Percentiles rank a stretch among this genome's conserved stretches.
phyloP scores from a whole-genome alignment of 2,113 vertebrate genomes.

The Dinomys branickii region DNA sequence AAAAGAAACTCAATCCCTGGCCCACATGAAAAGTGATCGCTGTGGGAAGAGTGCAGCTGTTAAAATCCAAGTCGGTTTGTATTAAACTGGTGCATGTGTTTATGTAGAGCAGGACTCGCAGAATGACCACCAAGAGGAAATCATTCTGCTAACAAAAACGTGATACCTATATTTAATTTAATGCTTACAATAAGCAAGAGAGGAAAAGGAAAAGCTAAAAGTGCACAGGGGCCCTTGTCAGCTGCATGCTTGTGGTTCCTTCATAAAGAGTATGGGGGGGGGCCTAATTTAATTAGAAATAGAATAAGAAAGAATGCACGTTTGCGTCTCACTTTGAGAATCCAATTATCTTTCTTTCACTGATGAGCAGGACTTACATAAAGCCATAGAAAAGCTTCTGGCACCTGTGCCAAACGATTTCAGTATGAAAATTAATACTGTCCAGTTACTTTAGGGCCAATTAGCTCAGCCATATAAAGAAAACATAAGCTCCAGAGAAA shows the following conservation, averaged over 20 bases:
- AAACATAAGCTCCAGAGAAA: background rate
- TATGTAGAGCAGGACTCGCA: conserved; percentile 81
- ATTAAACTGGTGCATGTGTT: conserved; percentile 84
- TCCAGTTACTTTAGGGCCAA: conserved; percentile 62
- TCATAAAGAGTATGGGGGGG: conserved; percentile 35
- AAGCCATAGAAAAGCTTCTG: conserved; percentile 49
- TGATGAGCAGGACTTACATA: background rate
- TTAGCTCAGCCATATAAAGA: conserved; percentile 68
- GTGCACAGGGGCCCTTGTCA: background rate
- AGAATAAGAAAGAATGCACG: conserved; percentile 34
- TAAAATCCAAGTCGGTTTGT: conserved; percentile 86
- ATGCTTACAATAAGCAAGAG: conserved; percentile 52
- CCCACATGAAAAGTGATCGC: conserved; percentile 88
- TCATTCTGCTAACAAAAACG: conserved; percentile 76
- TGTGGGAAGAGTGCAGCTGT: conserved; percentile 87
- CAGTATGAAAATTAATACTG: conserved; percentile 64
- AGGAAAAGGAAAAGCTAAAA: conserved; percentile 57
- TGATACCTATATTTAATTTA: conserved; percentile 71
- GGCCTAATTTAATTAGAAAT: conserved; percentile 64
- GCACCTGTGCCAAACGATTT: conserved; percentile 41
- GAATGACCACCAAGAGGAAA: conserved; percentile 84
- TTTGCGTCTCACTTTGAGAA: conserved; percentile 33
- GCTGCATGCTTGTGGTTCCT: background rate
- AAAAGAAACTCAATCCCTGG: conserved; percentile 85
- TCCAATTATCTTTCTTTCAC: conserved; percentile 49